phyloP scores from a whole-genome alignment of 2,797 vertebrate species.

The Esox lucius region DNA sequence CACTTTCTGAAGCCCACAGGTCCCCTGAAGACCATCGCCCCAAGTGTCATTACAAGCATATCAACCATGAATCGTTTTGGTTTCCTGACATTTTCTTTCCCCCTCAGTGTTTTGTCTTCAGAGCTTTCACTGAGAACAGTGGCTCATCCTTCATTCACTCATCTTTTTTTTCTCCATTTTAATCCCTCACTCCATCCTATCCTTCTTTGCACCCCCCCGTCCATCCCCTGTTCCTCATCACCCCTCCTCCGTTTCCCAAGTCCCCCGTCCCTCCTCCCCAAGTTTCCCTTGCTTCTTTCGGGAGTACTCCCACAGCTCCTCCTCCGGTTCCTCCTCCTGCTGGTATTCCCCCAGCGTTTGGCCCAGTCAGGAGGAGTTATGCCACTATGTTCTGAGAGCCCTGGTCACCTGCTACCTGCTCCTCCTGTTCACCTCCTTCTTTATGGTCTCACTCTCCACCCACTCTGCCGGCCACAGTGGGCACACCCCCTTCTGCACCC shows the following conservation, averaged over 20 bases:
- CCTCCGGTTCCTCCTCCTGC: conserved; percentile 62
- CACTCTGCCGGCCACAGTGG: conserved; percentile 32
- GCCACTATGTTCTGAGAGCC: conserved; percentile 71
- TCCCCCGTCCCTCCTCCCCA: conserved; percentile 6
- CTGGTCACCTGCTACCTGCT: conserved; percentile 73
- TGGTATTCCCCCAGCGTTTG: conserved; percentile 69
- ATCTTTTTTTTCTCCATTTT: conserved; percentile 55
- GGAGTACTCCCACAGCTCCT: conserved; percentile 58
- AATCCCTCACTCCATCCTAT: conserved; percentile 10
- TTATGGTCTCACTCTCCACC: conserved; percentile 72
- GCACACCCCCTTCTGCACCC: conserved; percentile 63
- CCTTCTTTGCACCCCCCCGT: conserved; percentile 4
- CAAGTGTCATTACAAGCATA: no score
- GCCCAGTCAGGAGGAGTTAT: conserved; percentile 72
- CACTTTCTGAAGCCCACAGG: background rate
- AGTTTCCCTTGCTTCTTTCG: background rate
- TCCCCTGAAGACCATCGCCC: no score
- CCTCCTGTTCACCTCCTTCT: conserved; percentile 76
- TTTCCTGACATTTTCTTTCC: no score
- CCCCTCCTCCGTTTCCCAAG: conserved; percentile 64
- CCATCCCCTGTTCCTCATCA: conserved; percentile 32
- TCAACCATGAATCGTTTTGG: no score
- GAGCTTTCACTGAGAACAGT: conserved; percentile 3
- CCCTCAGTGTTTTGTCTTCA: background rate
- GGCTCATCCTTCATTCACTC: conserved; percentile 49